A percentile compares a stretch with the other conserved stretches of the same genome.
Conservation (phyloP, 2,797 vertebrate genomes). For the Nyctibius grandis region DNA sequence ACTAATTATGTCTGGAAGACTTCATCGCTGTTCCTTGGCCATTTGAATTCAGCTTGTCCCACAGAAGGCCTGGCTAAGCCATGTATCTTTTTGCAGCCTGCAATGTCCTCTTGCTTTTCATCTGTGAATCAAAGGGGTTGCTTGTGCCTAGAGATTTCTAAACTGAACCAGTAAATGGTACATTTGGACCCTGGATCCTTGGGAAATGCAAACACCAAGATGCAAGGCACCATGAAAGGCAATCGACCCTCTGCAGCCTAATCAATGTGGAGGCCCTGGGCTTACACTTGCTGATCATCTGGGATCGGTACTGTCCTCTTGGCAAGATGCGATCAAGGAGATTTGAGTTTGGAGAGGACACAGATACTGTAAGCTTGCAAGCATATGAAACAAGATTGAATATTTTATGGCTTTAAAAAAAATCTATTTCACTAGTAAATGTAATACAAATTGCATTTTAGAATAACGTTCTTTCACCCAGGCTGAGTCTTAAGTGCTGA, state of each 20-base stretch:
- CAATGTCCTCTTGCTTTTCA: background rate
- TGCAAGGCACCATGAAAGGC: background rate
- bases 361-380: background rate
- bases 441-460: background rate
- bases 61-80: background rate
- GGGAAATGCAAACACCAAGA: background rate
- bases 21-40: background rate
- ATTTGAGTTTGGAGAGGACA: background rate
- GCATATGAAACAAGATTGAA: background rate
- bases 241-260: background rate
- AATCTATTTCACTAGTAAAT: background rate
- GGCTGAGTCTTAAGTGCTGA: background rate
- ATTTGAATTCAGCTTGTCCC: background rate
- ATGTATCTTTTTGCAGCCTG: background rate
- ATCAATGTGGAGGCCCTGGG: accelerated
- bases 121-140: background rate
- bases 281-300: background rate
- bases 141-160: background rate
- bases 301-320: background rate
- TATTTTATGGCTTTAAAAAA: background rate
- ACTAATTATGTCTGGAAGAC: background rate
- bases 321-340: background rate
- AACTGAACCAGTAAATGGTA: background rate
- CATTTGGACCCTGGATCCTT: accelerated
- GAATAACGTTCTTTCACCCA: background rate